Evolutionary conservation across 1,140 invertebrate genomes (phyloP), one percentile per base, ranked within the genome.

Genomic region (Sweltsa coloradensis): DNA sequence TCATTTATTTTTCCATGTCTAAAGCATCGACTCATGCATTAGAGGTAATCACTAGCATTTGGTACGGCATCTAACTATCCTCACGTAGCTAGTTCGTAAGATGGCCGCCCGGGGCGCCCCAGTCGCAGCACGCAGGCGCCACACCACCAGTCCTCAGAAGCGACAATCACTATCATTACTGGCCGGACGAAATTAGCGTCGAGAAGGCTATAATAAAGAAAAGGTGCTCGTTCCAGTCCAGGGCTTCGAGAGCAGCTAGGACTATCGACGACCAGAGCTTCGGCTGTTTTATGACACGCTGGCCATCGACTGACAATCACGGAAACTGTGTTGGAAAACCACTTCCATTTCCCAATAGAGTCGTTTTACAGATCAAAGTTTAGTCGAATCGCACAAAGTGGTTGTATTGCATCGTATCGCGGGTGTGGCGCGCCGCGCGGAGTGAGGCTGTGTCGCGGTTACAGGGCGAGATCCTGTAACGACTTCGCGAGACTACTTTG

Each of bases 341-440:
- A 36, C 34, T 36, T 18, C 34, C 34, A 36, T 36, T 36, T 40
- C 37, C 37, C 37, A 40, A 3, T 16, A 23, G 37, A 19, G 37
- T 23, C 37, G 16, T 40, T 40, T 40, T 40, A 19, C 13, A n/a
- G 16, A 40, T 21, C 37, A 40, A 19, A 40, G 24, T n/a, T n/a
- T n/a, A n/a, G n/a, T n/a, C n/a, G n/a, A n/a, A n/a, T n/a, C n/a
- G n/a, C n/a, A n/a, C n/a, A n/a, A n/a, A n/a, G n/a, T n/a, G n/a
- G n/a, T n/a, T n/a, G n/a, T n/a, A n/a, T n/a, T n/a, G n/a, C n/a
- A n/a, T n/a, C n/a, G n/a, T n/a, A n/a, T n/a, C n/a, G n/a, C n/a
- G n/a, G n/a, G n/a, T n/a, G n/a, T n/a, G n/a, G n/a, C n/a, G n/a
- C n/a, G n/a, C n/a, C n/a, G n/a, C n/a, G n/a, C n/a, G n/a, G n/a